Evolutionary conservation across 2,113 vertebrate species (phyloP).

Genomic region (Dissostichus mawsoni): DNA sequence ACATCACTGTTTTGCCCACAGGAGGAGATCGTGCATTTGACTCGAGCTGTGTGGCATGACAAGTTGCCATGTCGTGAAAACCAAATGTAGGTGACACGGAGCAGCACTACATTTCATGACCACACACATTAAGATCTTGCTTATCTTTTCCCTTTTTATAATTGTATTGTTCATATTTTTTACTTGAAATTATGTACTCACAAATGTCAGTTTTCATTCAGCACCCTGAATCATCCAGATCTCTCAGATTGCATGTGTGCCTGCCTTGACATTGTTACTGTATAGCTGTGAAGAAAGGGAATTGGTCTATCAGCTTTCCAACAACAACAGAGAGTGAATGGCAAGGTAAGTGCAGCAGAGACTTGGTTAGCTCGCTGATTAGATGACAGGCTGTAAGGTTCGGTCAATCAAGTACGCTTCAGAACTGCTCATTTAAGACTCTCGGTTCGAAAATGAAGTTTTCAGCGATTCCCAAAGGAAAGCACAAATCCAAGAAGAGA

Average conservation of each 20-base stretch:
- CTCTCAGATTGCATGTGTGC: slow-evolving; percentile 29
- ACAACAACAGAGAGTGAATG: slow-evolving; percentile 74
- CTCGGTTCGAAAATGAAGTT: slow-evolving; percentile 65
- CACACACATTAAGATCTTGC: slow-evolving; percentile 11
- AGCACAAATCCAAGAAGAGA: slow-evolving; percentile 59
- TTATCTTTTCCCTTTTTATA: slow-evolving; percentile 7
- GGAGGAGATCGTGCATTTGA: slow-evolving; percentile 45
- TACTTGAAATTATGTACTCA: slow-evolving; percentile 20
- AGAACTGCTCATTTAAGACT: slow-evolving; percentile 75
- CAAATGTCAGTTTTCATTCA: neutral
- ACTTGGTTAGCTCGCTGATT: slow-evolving; percentile 72
- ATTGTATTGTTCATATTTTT: neutral
- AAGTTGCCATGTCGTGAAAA: slow-evolving; percentile 44
- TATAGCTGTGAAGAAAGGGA: slow-evolving; percentile 47
- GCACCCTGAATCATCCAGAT: slow-evolving; percentile 17
- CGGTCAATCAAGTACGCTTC: slow-evolving; percentile 72
- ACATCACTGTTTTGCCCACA: slow-evolving; percentile 55
- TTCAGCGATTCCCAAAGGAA: slow-evolving; percentile 70
- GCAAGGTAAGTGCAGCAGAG: slow-evolving; percentile 69
- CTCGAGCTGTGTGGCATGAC: slow-evolving; percentile 38
- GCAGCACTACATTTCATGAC: slow-evolving; percentile 16
- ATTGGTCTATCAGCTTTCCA: slow-evolving; percentile 70
- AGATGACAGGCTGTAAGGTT: slow-evolving; percentile 75
- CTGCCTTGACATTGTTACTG: slow-evolving; percentile 53
- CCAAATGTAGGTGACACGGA: slow-evolving; percentile 37